Evolutionary conservation across 2,797 vertebrate genomes (phyloP).

Genomic region (Salmo trutta): DNA sequence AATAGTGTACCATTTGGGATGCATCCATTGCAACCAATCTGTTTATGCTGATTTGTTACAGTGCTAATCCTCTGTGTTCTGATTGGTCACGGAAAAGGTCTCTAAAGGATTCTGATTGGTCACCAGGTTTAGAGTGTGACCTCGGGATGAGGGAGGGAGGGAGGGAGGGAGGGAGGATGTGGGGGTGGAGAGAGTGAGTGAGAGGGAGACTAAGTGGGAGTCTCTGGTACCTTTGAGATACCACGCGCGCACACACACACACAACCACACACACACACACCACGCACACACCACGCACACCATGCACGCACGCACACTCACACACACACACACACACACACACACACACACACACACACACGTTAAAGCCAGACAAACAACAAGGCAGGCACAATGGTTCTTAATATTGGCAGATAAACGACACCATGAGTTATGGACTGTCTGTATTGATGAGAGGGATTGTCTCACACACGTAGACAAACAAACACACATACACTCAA

Average conservation of each 20-base stretch:
- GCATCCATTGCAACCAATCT: constrained; percentile 27
- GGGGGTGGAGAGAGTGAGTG: not conserved
- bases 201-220: not conserved
- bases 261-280: not conserved
- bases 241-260: not conserved
- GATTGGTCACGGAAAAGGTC: constrained; percentile 69
- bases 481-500: not conserved
- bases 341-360: not conserved
- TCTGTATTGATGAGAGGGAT: too few relatives aligned
- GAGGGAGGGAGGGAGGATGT: not conserved
- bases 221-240: not conserved
- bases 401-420: too few relatives aligned
- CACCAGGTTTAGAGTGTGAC: constrained; percentile 34
- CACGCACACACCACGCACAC: not conserved
- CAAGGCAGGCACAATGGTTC: too few relatives aligned
- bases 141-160: not conserved
- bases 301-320: not conserved
- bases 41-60: constrained; percentile 67
- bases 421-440: too few relatives aligned
- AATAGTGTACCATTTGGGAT: not conserved
- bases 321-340: too few relatives aligned
- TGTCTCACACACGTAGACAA: not conserved
- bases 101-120: constrained; percentile 68
- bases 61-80: constrained; percentile 61
- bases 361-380: not conserved